Evolutionary conservation across 2,888 invertebrate genomes (phyloP).

Genomic region (Notodonta ziczac): DNA sequence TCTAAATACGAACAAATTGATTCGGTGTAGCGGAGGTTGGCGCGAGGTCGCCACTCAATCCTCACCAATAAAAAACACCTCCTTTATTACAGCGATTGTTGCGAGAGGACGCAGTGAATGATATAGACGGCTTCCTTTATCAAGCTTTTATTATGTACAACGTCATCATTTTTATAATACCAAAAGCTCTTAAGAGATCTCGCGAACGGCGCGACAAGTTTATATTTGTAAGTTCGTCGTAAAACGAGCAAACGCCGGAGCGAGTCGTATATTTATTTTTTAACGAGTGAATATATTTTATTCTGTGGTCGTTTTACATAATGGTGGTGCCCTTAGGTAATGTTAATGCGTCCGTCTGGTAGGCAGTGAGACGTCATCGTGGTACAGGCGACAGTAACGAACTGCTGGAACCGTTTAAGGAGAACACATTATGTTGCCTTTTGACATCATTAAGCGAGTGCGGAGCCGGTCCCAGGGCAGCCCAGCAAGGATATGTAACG

Average conservation of each 20-base stretch:
- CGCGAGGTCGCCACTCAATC: conserved; percentile 57
- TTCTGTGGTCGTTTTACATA: conserved; percentile 51
- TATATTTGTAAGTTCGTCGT: conserved; percentile 40
- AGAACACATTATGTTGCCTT: conserved; percentile 73
- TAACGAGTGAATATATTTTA: conserved; percentile 58
- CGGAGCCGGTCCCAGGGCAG: conserved; percentile 46
- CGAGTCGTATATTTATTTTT: conserved; percentile 50
- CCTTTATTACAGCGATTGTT: conserved; percentile 55
- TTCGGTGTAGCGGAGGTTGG: conserved; percentile 48
- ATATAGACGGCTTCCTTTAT: conserved; percentile 58
- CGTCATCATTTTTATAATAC: conserved; percentile 59
- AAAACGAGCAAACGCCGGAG: conserved; percentile 37
- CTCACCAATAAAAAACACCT: conserved; percentile 50
- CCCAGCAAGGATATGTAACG: conserved; percentile 46
- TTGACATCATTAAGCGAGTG: conserved; percentile 78
- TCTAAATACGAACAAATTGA: conserved; percentile 65
- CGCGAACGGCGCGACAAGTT: conserved; percentile 23
- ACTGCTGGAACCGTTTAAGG: conserved; percentile 71
- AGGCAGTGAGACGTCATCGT: conserved; percentile 74
- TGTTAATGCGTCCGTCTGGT: conserved; percentile 58
- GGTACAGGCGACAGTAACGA: conserved; percentile 75
- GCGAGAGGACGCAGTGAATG: conserved; percentile 60
- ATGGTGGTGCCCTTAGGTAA: conserved; percentile 51
- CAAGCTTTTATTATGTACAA: conserved; percentile 52
- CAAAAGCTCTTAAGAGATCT: conserved; percentile 37